A percentile compares a stretch with the other conserved stretches of the same genome.
Conservation (phyloP, 1,140 invertebrate genomes). For the Caerostris darwini region DNA sequence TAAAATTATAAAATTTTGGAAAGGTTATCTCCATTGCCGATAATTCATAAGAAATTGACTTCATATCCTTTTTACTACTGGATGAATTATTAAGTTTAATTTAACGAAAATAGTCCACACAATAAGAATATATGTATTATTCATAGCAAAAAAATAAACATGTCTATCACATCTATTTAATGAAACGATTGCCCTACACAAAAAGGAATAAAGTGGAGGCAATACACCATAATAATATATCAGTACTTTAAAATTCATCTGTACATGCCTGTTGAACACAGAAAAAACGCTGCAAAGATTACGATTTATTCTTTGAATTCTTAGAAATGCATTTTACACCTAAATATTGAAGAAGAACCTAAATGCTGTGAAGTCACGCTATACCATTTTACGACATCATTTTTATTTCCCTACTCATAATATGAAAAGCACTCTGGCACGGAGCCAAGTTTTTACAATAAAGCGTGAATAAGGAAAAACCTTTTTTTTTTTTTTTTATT, state of each 20-base stretch:
- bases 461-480: not conserved
- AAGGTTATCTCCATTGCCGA: too few relatives aligned
- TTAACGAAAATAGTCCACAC: too few relatives aligned
- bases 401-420: not conserved
- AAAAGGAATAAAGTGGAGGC: not conserved
- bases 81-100: too few relatives aligned
- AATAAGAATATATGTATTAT: too few relatives aligned
- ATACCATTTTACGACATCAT: not conserved
- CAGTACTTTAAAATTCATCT: not conserved
- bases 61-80: too few relatives aligned
- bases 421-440: not conserved
- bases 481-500: not conserved
- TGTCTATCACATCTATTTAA: not conserved
- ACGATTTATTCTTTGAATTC: not conserved
- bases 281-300: not conserved
- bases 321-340: not conserved
- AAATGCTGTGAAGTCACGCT: constrained; percentile 13
- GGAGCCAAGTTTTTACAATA: not conserved
- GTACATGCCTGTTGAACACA: not conserved
- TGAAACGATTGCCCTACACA: not conserved
- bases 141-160: not conserved
- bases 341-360: constrained; percentile 13
- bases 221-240: not conserved
- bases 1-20: too few relatives aligned
- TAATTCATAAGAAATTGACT: too few relatives aligned